These are phyloP conservation scores for Tetropium fuscum DNA, from an alignment of 2,888 invertebrate species.

Conservation along the genomic window DNA sequence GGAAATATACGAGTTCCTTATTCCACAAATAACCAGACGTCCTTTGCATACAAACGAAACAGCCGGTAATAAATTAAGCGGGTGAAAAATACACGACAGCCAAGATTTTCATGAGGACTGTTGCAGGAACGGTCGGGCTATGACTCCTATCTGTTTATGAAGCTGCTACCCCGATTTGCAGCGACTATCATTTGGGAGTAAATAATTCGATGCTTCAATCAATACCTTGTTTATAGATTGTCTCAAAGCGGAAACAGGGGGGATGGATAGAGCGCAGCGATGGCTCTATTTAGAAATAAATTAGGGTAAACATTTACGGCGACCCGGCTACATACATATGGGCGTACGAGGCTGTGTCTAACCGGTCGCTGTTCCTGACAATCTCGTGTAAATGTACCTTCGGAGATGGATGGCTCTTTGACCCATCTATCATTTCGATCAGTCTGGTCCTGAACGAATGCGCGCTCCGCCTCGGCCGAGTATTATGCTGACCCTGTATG, in stretches of 20 bases:
- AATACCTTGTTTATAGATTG: neutral
- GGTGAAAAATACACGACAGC: too few relatives aligned
- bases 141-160: too few relatives aligned
- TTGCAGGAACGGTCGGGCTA: too few relatives aligned
- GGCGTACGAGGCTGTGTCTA: slow-evolving; percentile 43
- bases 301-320: slow-evolving; percentile 49
- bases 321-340: slow-evolving; percentile 39
- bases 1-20: slow-evolving; percentile 49
- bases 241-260: neutral
- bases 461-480: slow-evolving; percentile 31
- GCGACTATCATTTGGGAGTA: too few relatives aligned
- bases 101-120: too few relatives aligned
- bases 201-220: too few relatives aligned
- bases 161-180: too few relatives aligned
- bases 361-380: slow-evolving; percentile 56
- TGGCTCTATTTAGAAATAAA: slow-evolving; percentile 40
- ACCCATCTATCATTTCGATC: slow-evolving; percentile 62
- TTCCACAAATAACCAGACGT: slow-evolving; percentile 50
- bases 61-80: slow-evolving; percentile 47
- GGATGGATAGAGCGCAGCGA: neutral
- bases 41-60: slow-evolving; percentile 51
- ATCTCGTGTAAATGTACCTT: slow-evolving; percentile 56
- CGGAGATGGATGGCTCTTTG: slow-evolving; percentile 60
- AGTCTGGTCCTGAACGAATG: slow-evolving; percentile 59
- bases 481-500: slow-evolving; percentile 15